Base-by-base conservation (phyloP, 1,140 invertebrate species). In the Drosophila ercepeae region DNA sequence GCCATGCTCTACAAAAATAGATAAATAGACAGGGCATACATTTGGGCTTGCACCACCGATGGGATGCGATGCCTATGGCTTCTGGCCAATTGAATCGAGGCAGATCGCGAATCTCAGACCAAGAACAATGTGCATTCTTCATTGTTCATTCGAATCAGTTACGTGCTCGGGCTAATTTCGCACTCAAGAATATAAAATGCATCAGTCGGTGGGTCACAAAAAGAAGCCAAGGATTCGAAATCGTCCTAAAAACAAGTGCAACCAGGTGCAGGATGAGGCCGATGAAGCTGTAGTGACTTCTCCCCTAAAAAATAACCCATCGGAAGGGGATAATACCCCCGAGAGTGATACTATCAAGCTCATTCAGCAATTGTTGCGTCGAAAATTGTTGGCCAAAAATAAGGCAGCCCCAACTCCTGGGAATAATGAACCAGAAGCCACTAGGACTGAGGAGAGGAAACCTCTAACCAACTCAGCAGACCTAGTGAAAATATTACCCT, bases 221-320 rank as follows among this genome's bases (percentile, higher is more conserved):
- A 90, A 89, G 63, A 90, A 90, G 51, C 48, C 75, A 2, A 74
- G 89, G 27, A 57, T 63, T 18, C 81, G 89, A 29, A 90, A 90
- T 78, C 63, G 89, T 1, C 64, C 89, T 4, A 79, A 55, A 65
- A 90, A 90, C 57, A 90, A 90, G 53, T 86, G 78, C 16, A 90
- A 90, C 48, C 73, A 72, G 21, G 8, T 4, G 19, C 14, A 13
- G 16, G 51, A 41, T 1, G 55, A 51, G n/a, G n/a, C 21, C 1
- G 27, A 19, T 14, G 51, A 61, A 13, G 19, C 23, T 14, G 4
- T 14, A 16, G 16, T 25, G 14, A 9, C 13, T 8, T 21, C 3
- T 32, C 13, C 7, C 32, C 1, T 9, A 1, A 27, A 13, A 14
- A 23, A 42, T 16, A 18, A 4, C 14, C 18, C 4, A 2, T 36